Base-by-base conservation (phyloP, 2,113 vertebrate species). In the Prionailurus viverrinus region DNA sequence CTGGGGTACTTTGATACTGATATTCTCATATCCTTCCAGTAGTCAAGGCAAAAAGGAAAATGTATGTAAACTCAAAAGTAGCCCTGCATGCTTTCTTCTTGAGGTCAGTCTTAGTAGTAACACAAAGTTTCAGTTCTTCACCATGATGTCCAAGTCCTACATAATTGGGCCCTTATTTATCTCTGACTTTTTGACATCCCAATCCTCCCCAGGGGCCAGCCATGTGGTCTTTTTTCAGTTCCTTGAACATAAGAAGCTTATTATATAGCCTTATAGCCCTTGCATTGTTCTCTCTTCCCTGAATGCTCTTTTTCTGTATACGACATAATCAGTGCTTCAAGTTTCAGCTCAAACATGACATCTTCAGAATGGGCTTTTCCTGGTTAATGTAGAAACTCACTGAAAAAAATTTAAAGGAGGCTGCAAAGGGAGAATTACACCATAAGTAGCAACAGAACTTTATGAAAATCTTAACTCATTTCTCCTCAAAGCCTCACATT, bases 1-100 rank as follows among this genome's bases (percentile, higher is more conserved):
- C 68, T 86, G 45, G 94, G 94, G 65, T 71, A 97, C 84, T 84
- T 79, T 76, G 21, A 90, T 15, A 76, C 7, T 88, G 94, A 71
- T 31, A 89, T 8, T 83, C 27, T 5, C 0, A 94, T 95, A 92
- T 18, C 25, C 78, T 84, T 29, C 36, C 7, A 71, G 36, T 15
- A 86, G 39, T 33, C 41, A 86, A 95, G n/a, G 7, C 39, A 89
- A 91, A 89, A 96, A 48, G 29, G 58, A 63, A 86, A 89, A 61
- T 73, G 31, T 13, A 51, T 18, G 1, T 74, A 91, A 91, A 53
- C 4, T 74, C 68, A 65, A 41, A 96, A 83, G 51, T 23, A 68
- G 45, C 39, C 12, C 66, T 61, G 13, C 39, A 85, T 36, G 25
- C 48, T 53, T 25, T 53, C 18, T 45, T 82, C 11, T 88, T 65